These are phyloP conservation scores for Tragulus kanchil DNA, from an alignment of 2,113 vertebrate species.

Conservation along the genomic window DNA sequence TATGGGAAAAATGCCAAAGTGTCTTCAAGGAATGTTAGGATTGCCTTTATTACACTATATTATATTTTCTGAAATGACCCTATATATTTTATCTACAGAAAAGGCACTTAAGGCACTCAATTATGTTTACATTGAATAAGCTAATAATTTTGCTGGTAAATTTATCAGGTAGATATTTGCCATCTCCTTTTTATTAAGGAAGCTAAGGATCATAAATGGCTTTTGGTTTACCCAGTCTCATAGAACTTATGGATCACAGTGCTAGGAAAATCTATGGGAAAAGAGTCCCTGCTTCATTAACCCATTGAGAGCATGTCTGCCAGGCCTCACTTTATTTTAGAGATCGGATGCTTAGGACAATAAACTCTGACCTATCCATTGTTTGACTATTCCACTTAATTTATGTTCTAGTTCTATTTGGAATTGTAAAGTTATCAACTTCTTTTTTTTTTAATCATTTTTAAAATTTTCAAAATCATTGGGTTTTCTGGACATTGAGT, in stretches of 20 bases:
- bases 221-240: background rate
- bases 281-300: background rate
- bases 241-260: background rate
- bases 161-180: background rate
- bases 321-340: background rate
- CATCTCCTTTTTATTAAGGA: background rate
- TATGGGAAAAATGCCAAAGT: background rate
- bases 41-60: background rate
- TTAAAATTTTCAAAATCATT: background rate
- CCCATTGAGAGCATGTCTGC: background rate
- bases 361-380: background rate
- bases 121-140: background rate
- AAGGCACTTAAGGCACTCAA: background rate
- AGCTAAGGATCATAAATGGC: background rate
- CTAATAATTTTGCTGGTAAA: background rate
- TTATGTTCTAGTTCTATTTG: background rate
- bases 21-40: background rate
- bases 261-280: background rate
- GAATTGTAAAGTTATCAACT: background rate
- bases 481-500: background rate
- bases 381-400: background rate
- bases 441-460: background rate
- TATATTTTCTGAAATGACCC: constrained; percentile 31
- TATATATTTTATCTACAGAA: background rate
- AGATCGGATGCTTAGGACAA: background rate